Evolutionary conservation across 2,113 vertebrate genomes (phyloP).

Genomic region (Helogale parvula): DNA sequence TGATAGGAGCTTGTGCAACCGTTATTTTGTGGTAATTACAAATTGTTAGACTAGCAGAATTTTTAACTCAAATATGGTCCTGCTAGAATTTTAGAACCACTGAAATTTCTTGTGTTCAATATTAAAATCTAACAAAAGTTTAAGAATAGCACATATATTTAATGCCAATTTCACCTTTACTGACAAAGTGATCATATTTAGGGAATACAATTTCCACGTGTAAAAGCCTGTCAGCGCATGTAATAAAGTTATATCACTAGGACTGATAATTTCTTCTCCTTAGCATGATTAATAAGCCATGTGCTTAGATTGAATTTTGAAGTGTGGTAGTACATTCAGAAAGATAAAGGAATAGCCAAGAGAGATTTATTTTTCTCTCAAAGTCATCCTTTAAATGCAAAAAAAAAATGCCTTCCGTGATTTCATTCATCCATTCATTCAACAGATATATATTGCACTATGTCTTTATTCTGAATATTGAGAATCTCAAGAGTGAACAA

Average conservation of each 20-base stretch:
- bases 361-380: background rate
- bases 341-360: background rate
- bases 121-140: conserved; percentile 7
- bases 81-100: conserved; percentile 25
- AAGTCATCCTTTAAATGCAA: background rate
- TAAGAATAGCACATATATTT: background rate
- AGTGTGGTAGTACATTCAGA: background rate
- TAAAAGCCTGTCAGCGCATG: background rate
- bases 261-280: background rate
- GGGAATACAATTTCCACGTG: background rate
- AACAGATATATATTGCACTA: background rate
- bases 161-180: background rate
- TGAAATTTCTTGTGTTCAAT: background rate
- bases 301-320: background rate
- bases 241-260: background rate
- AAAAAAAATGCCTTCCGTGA: background rate
- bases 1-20: background rate
- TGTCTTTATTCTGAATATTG: background rate
- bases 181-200: conserved; percentile 39
- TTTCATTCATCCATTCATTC: background rate
- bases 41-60: background rate
- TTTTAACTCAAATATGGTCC: background rate
- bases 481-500: background rate
- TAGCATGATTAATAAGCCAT: background rate
- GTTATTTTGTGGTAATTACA: conserved; percentile 27